phyloP scores from a whole-genome alignment of 2,888 invertebrate species.

The Chymomyza amoena region DNA sequence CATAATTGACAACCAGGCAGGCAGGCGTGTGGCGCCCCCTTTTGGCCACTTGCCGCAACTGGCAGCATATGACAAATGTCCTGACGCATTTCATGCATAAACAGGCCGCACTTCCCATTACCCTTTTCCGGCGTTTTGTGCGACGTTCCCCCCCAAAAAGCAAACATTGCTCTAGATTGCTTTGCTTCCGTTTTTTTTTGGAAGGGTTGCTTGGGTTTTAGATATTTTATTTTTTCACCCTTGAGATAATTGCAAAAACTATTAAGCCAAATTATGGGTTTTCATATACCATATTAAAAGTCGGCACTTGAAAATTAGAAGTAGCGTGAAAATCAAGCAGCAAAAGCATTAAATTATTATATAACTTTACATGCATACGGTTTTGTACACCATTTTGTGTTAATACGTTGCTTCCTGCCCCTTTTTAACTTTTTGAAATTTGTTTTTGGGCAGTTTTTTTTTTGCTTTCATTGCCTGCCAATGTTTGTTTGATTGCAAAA shows the following conservation, averaged over 20 bases:
- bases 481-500: slow-evolving; percentile 59
- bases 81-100: slow-evolving; percentile 62
- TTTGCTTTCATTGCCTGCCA: background rate
- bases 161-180: slow-evolving; percentile 27
- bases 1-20: slow-evolving; percentile 52
- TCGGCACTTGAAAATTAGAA: slow-evolving; percentile 59
- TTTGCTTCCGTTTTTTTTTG: slow-evolving; percentile 35
- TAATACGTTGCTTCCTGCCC: background rate
- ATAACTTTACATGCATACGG: slow-evolving; percentile 44
- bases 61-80: slow-evolving; percentile 49
- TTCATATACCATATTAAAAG: slow-evolving; percentile 57
- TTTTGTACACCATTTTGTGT: background rate
- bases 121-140: slow-evolving; percentile 9
- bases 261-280: slow-evolving; percentile 77
- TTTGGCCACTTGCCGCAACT: background rate
- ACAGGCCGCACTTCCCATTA: slow-evolving; percentile 55
- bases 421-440: background rate
- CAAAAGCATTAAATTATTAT: slow-evolving; percentile 64
- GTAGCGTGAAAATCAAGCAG: slow-evolving; percentile 70
- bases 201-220: no score
- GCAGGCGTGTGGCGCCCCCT: background rate
- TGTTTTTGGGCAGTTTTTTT: background rate
- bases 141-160: background rate
- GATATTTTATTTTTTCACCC: no score
- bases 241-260: slow-evolving; percentile 72